phyloP scores from a whole-genome alignment of 2,888 invertebrate species.

The Drepana falcataria region DNA sequence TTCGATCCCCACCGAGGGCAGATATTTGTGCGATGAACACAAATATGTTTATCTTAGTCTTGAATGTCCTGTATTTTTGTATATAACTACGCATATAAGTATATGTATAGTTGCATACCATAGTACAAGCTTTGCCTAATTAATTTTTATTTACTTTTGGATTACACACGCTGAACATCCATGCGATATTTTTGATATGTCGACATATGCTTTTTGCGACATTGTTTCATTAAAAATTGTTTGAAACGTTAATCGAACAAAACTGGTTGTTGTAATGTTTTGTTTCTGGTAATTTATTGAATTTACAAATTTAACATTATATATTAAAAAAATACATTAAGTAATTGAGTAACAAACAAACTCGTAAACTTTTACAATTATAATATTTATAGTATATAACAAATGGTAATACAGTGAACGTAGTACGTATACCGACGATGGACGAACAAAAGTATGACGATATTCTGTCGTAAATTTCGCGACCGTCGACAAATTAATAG shows the following conservation, averaged over 20 bases:
- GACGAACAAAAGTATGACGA: slow-evolving; percentile 1
- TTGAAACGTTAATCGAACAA: neutral
- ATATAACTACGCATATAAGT: no score
- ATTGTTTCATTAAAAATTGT: neutral
- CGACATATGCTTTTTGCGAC: slow-evolving; percentile 4
- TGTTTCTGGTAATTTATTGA: slow-evolving; percentile 1
- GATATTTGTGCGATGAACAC: no score
- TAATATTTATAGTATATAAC: no score
- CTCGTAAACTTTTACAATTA: no score
- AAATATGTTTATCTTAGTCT: no score
- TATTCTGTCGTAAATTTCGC: neutral
- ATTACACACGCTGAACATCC: slow-evolving; percentile 22
- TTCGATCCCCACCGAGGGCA: no score
- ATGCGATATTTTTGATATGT: neutral
- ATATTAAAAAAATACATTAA: no score
- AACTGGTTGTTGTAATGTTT: neutral
- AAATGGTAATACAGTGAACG: neutral
- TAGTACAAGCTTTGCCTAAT: no score
- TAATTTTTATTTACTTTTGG: slow-evolving; percentile 10
- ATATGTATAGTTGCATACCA: no score
- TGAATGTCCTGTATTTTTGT: no score
- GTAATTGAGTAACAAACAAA: no score
- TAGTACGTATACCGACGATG: neutral
- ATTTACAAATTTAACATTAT: neutral
- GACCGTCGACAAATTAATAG: neutral